Evolutionary conservation across 2,113 vertebrate species (phyloP), one percentile per base, ranked within the genome.

Genomic region (Heptranchias perlo): DNA sequence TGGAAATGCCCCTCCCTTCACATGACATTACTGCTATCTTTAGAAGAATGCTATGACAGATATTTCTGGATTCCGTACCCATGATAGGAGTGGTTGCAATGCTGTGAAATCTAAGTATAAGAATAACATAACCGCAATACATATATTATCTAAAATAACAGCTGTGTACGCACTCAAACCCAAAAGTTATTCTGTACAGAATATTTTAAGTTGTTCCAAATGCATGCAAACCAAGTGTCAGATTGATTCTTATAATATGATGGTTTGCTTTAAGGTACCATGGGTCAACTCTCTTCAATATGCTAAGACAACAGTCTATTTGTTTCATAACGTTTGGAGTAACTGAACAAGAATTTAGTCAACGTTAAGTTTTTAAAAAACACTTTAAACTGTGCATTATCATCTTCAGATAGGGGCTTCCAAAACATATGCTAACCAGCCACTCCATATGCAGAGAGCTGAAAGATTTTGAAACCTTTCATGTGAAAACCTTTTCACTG

Each of bases 91-190:
- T n/a, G n/a, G n/a, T n/a, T n/a, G n/a, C n/a, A n/a, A n/a, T n/a
- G n/a, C n/a, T n/a, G n/a, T n/a, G n/a, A n/a, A n/a, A n/a, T n/a
- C n/a, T n/a, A 91, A 76, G 25, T 76, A 25, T 25, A 76, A 91
- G 54, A 91, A 54, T 91, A 91, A 54, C 52, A 82, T 6, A 61
- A 91, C 87, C 87, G 61, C 28, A 61, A 91, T 58, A 82, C 78
- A 47, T 47, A 91, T 58, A 58, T 91, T 91, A 91, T n/a, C 25
- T 16, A 58, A 91, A 91, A 91, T 91, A 91, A 58, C 87, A 91
- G 87, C 52, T 91, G 87, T 52, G 52, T 35, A 89, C 13, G 52
- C 31, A n/a, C 31, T 35, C 52, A 31, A 58, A 91, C 54, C 31
- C 87, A 91, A 54, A 49, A 16, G 52, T 91, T 91, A 91, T 31